Evolutionary conservation across 1,140 invertebrate genomes (phyloP).

Genomic region (Zaprionus africanus): DNA sequence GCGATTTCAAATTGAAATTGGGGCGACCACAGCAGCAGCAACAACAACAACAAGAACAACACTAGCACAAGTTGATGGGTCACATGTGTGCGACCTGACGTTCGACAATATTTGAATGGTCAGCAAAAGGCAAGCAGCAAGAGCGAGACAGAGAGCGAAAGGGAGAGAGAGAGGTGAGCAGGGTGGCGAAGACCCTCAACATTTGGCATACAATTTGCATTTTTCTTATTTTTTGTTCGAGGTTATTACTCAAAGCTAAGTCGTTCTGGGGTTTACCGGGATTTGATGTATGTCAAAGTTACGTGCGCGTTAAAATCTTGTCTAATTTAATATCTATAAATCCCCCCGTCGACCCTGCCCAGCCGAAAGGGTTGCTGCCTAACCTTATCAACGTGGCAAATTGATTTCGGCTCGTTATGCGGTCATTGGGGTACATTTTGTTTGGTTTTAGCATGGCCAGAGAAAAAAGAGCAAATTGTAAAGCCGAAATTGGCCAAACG

Average conservation of each 20-base stretch:
- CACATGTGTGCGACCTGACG: slow-evolving; percentile 52
- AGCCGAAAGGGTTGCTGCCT: slow-evolving; percentile 59
- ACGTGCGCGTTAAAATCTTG: slow-evolving; percentile 78
- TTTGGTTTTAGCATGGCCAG: slow-evolving; percentile 60
- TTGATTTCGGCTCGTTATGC: slow-evolving; percentile 80
- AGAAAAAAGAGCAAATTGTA: slow-evolving; percentile 66
- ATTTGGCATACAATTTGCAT: slow-evolving; percentile 78
- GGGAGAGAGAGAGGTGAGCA: background rate
- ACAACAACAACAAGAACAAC: slow-evolving; percentile 22
- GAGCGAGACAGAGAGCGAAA: background rate
- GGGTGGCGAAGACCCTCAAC: slow-evolving; percentile 46
- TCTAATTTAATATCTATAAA: slow-evolving; percentile 82
- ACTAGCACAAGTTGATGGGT: slow-evolving; percentile 46
- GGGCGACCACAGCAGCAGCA: slow-evolving; percentile 46
- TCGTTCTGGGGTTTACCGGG: slow-evolving; percentile 46
- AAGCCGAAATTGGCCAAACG: slow-evolving; percentile 77
- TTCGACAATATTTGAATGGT: slow-evolving; percentile 58
- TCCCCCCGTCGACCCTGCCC: slow-evolving; percentile 48
- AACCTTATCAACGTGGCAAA: slow-evolving; percentile 78
- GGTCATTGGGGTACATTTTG: slow-evolving; percentile 80
- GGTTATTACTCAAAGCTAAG: slow-evolving; percentile 57
- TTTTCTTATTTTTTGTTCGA: slow-evolving; percentile 32
- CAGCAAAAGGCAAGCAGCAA: slow-evolving; percentile 50
- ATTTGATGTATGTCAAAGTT: slow-evolving; percentile 79
- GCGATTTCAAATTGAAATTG: slow-evolving; percentile 67